phyloP scores from a whole-genome alignment of 2,113 vertebrate genomes.

The Pollimyrus isidori region DNA sequence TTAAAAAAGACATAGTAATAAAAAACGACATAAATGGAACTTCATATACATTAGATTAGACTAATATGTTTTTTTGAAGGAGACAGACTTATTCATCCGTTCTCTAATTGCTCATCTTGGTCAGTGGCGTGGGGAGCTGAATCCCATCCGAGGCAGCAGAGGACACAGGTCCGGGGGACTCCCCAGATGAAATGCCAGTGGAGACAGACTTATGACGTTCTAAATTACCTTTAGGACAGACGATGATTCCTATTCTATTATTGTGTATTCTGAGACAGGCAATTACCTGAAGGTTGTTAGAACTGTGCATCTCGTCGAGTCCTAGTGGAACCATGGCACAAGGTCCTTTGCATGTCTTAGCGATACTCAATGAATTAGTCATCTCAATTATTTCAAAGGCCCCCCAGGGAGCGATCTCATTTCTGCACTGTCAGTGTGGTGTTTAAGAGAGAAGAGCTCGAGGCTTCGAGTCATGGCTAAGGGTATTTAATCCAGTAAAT shows the following conservation, averaged over 20 bases:
- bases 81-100: constrained; percentile 23
- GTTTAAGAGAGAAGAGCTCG: constrained; percentile 17
- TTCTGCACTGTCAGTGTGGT: constrained; percentile 20
- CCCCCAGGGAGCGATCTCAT: constrained; percentile 26
- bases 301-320: constrained; percentile 21
- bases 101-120: not conserved
- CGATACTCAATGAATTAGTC: constrained; percentile 36
- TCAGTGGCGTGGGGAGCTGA: not conserved
- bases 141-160: not conserved
- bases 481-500: constrained; percentile 10
- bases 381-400: constrained; percentile 40
- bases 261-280: constrained; percentile 31
- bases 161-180: not conserved
- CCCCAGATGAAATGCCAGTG: not conserved
- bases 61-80: not conserved
- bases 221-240: constrained; percentile 29
- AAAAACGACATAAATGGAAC: not conserved
- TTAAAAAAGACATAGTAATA: not conserved
- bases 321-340: constrained; percentile 15
- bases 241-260: constrained; percentile 35
- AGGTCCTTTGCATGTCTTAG: constrained; percentile 28
- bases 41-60: not conserved
- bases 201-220: constrained; percentile 27
- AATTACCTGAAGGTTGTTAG: constrained; percentile 35
- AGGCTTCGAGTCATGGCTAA: not conserved